A percentile compares a stretch with the other conserved stretches of the same genome.
phyloP scores from a whole-genome alignment of 2,888 invertebrate species.

The Drosophila acutilabella region DNA sequence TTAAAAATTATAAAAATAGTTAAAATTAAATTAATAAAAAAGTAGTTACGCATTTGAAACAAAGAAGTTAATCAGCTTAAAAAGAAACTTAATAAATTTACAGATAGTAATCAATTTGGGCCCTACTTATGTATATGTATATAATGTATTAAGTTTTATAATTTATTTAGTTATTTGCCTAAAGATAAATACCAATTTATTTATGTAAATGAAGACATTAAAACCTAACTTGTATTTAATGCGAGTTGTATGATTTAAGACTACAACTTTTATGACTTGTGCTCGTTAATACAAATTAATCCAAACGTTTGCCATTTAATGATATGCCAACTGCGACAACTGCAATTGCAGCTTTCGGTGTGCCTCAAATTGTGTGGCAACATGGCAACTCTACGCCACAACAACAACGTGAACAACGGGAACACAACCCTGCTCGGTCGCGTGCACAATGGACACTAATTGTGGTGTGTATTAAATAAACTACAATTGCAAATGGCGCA shows the following conservation, averaged over 20 bases:
- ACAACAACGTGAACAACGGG: background rate
- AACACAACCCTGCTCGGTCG: constrained; percentile 32
- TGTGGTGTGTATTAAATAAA: constrained; percentile 78
- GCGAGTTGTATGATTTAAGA: background rate
- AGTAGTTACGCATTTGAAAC: no score
- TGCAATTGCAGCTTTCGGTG: constrained; percentile 47
- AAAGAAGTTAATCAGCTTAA: no score
- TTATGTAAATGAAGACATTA: no score
- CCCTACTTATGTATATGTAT: no score
- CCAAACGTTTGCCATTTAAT: constrained; percentile 39
- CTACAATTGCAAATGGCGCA: constrained; percentile 80
- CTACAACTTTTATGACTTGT: constrained; percentile 13
- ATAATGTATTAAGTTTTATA: no score
- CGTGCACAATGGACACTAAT: constrained; percentile 72
- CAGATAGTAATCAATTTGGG: no score
- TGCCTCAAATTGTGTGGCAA: constrained; percentile 64
- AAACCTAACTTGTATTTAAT: no score
- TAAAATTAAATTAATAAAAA: no score
- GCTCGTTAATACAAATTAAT: constrained; percentile 44
- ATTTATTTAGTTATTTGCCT: no score
- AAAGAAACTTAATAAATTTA: no score
- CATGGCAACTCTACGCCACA: constrained; percentile 36
- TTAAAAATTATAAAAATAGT: no score
- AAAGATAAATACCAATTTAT: no score
- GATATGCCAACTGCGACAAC: constrained; percentile 46